A percentile compares a stretch with the other conserved stretches of the same genome.
These are phyloP conservation scores for Apodemia zela DNA, from an alignment of 2,888 invertebrate genomes.

Conservation along the genomic window DNA sequence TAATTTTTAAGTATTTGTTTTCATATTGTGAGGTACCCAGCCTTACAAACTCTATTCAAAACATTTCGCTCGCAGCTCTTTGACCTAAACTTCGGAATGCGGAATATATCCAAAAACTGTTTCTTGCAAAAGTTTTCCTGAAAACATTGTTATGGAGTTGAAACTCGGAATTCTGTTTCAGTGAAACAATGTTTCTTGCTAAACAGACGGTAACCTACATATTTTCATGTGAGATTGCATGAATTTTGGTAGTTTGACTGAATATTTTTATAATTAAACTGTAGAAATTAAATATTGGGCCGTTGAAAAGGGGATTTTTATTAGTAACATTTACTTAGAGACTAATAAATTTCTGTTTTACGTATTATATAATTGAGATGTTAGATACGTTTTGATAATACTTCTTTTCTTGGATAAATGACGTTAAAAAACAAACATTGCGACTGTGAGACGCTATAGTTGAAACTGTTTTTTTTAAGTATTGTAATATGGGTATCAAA, in stretches of 20 bases:
- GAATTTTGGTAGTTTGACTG: background rate
- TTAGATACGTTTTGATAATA: too few relatives aligned
- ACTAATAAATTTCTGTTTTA: too few relatives aligned
- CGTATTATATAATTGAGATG: too few relatives aligned
- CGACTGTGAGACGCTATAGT: too few relatives aligned
- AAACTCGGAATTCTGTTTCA: background rate
- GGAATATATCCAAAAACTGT: slow-evolving; percentile 11
- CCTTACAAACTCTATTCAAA: background rate
- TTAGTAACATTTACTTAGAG: too few relatives aligned
- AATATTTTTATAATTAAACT: background rate
- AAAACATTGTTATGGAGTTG: slow-evolving; percentile 14
- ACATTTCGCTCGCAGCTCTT: background rate
- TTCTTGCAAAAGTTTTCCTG: background rate
- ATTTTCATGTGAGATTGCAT: background rate
- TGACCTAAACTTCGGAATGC: slow-evolving; percentile 7
- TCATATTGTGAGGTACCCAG: background rate
- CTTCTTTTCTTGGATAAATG: too few relatives aligned
- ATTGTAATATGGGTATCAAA: too few relatives aligned
- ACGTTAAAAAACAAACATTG: too few relatives aligned
- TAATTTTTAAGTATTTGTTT: background rate
- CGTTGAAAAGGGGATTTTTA: too few relatives aligned
- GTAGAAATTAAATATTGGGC: background rate
- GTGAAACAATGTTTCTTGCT: slow-evolving; percentile 11
- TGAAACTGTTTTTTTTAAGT: too few relatives aligned
- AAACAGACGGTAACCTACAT: background rate